phyloP scores from a whole-genome alignment of 2,888 invertebrate genomes.

The Protodeltote pygarga region DNA sequence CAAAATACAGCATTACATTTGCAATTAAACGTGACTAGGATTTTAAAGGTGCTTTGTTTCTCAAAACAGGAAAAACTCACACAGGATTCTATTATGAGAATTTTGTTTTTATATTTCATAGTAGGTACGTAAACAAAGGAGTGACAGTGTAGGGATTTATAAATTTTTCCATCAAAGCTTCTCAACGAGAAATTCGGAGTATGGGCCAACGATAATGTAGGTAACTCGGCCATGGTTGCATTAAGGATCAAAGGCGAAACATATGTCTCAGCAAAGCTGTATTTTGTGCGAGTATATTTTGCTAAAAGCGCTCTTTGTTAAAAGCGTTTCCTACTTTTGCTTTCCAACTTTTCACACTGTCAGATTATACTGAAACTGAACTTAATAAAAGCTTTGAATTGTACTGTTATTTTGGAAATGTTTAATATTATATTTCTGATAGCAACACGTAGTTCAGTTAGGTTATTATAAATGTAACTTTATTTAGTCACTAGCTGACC shows the following conservation, averaged over 20 bases:
- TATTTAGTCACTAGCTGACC: too few species aligned
- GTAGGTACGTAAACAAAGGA: neutral
- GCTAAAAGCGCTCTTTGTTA: slow-evolving; percentile 19
- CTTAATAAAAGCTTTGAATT: neutral
- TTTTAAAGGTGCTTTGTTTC: too few species aligned
- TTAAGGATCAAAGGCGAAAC: slow-evolving; percentile 37
- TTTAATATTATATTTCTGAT: too few species aligned
- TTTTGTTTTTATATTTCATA: too few species aligned
- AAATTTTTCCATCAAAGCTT: slow-evolving; percentile 5
- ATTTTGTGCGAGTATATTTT: slow-evolving; percentile 23
- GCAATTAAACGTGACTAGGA: too few species aligned
- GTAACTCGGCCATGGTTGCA: slow-evolving; percentile 35
- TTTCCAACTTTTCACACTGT: slow-evolving; percentile 19
- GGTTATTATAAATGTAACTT: too few species aligned
- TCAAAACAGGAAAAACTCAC: too few species aligned
- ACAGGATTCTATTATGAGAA: too few species aligned
- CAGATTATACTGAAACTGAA: slow-evolving; percentile 9
- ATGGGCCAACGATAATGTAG: slow-evolving; percentile 18
- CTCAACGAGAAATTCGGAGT: slow-evolving; percentile 7
- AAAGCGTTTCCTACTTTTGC: slow-evolving; percentile 22
- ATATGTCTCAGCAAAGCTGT: slow-evolving; percentile 16
- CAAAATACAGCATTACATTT: too few species aligned
- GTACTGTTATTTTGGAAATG: too few species aligned
- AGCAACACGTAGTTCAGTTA: too few species aligned
- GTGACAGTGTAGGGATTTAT: slow-evolving; percentile 1